Evolutionary conservation across 2,113 vertebrate species (phyloP).

Genomic region (Scopus umbretta): DNA sequence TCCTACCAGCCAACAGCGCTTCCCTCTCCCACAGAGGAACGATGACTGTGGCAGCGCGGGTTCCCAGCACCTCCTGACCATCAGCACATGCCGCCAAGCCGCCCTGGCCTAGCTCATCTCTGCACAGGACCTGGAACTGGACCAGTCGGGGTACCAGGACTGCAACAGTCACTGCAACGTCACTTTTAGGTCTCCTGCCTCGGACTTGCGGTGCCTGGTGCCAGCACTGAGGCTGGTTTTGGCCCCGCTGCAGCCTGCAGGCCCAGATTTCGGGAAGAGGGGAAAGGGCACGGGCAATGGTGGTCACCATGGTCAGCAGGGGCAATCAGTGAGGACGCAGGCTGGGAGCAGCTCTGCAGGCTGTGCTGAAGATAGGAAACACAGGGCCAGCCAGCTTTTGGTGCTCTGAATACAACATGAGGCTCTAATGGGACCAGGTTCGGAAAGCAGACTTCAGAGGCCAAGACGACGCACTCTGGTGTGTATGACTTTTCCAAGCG

Average conservation of each 20-base stretch:
- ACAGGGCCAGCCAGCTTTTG: neutral
- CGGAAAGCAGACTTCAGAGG: neutral
- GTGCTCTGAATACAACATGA: neutral
- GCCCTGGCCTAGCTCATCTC: neutral
- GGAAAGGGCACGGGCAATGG: neutral
- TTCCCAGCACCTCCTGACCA: neutral
- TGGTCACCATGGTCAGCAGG: neutral
- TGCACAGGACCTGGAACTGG: neutral
- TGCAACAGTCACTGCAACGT: neutral
- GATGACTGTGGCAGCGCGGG: fast-evolving
- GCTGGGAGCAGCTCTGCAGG: neutral
- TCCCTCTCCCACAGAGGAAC: neutral
- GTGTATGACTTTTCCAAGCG: neutral
- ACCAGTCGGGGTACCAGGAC: neutral
- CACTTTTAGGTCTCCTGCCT: neutral
- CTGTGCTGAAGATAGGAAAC: neutral
- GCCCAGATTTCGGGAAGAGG: neutral
- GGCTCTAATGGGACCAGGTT: neutral
- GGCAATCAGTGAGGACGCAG: neutral
- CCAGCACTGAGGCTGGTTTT: neutral
- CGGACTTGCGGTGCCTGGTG: fast-evolving
- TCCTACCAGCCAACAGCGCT: neutral
- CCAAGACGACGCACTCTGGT: neutral
- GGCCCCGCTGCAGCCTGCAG: neutral
- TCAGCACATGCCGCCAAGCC: fast-evolving